Evolutionary conservation across 1,140 invertebrate species (phyloP).

Genomic region (Harlomillsia oculata): DNA sequence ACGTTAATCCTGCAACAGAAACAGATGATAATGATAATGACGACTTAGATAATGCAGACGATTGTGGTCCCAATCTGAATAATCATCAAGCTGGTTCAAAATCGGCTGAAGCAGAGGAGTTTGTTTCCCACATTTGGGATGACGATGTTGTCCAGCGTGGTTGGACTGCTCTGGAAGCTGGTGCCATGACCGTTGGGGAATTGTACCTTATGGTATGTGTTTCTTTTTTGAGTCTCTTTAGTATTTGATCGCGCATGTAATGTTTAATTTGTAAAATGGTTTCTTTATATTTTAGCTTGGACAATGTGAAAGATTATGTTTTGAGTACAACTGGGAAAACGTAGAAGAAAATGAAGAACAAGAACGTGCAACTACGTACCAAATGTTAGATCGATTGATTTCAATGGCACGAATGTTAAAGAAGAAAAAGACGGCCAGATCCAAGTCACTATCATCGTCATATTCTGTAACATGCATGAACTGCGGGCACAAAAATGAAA

Average conservation of each 20-base stretch:
- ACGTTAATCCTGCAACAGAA: too few species aligned
- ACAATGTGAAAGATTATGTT: conserved; percentile 60
- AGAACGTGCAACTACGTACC: neutral
- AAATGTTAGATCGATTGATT: conserved; percentile 19
- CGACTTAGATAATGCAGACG: too few species aligned
- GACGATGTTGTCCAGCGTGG: conserved; percentile 55
- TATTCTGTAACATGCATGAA: conserved; percentile 6
- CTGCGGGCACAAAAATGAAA: conserved; percentile 2
- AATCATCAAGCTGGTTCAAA: neutral
- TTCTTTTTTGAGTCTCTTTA: too few species aligned
- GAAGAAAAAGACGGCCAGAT: conserved; percentile 20
- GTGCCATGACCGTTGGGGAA: conserved; percentile 73
- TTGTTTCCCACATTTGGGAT: conserved; percentile 17
- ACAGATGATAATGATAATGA: too few species aligned
- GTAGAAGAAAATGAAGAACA: conserved; percentile 4
- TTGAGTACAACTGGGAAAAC: conserved; percentile 73
- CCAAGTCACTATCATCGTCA: too few species aligned
- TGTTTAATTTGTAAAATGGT: too few species aligned
- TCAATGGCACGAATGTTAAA: conserved; percentile 10
- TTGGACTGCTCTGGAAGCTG: conserved; percentile 64
- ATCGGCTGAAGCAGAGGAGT: conserved; percentile 12
- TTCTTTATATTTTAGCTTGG: conserved; percentile 63
- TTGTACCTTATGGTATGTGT: conserved; percentile 69
- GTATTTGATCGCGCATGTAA: too few species aligned
- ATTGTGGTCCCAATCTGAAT: too few species aligned